phyloP scores from a whole-genome alignment of 2,888 invertebrate species.

The Euplagia quadripunctaria region DNA sequence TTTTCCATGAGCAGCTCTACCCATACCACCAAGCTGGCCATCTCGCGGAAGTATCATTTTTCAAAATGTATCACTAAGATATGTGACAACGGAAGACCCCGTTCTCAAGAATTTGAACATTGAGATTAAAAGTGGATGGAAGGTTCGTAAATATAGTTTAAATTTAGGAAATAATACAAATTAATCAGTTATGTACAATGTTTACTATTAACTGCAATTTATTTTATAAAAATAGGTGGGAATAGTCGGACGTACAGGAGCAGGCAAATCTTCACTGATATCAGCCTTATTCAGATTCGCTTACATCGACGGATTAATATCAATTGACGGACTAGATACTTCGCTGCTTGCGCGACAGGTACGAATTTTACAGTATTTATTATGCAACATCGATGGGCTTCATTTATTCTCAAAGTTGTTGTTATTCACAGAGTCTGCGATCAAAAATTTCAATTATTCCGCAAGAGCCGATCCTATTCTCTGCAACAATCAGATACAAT shows the following conservation, averaged over 20 bases:
- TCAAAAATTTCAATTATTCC: slow-evolving; percentile 89
- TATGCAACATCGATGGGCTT: no score
- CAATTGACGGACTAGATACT: slow-evolving; percentile 89
- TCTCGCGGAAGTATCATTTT: slow-evolving; percentile 88
- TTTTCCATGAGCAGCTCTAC: slow-evolving; percentile 70
- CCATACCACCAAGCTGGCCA: slow-evolving; percentile 89
- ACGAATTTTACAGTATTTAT: slow-evolving; percentile 24
- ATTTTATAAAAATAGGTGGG: slow-evolving; percentile 72
- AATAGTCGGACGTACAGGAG: slow-evolving; percentile 92
- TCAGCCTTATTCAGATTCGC: slow-evolving; percentile 91
- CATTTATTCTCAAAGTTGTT: slow-evolving; percentile 7
- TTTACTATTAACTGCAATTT: not conserved
- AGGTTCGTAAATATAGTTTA: slow-evolving; percentile 57
- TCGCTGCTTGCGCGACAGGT: slow-evolving; percentile 86
- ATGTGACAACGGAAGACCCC: slow-evolving; percentile 87
- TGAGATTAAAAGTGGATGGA: slow-evolving; percentile 78
- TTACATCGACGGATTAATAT: slow-evolving; percentile 87
- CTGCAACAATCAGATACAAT: slow-evolving; percentile 90
- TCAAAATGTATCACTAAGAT: slow-evolving; percentile 88
- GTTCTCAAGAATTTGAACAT: slow-evolving; percentile 87
- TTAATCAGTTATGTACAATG: not conserved
- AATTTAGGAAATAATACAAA: not conserved
- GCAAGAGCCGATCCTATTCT: slow-evolving; percentile 95
- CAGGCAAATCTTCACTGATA: slow-evolving; percentile 91
- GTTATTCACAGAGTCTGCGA: slow-evolving; percentile 83